phyloP scores from a whole-genome alignment of 2,888 invertebrate genomes.

The Anoplius nigerrimus region DNA sequence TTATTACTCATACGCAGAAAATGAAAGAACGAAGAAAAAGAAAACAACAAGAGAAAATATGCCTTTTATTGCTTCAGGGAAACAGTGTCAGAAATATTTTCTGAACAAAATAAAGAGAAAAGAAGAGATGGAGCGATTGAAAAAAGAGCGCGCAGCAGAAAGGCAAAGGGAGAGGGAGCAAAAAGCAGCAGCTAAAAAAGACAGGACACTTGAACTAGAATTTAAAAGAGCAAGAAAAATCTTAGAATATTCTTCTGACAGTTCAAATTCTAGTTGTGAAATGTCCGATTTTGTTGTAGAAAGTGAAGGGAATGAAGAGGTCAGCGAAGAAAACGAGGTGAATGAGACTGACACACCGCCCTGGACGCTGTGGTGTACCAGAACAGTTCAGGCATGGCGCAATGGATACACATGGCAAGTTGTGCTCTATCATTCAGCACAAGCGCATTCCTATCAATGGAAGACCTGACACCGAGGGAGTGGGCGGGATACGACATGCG shows the following conservation, averaged over 20 bases:
- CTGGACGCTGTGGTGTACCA: no score
- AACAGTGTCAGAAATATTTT: conserved; percentile 43
- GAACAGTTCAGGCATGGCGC: neutral
- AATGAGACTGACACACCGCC: no score
- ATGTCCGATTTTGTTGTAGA: conserved; percentile 17
- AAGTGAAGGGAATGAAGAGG: conserved; percentile 22
- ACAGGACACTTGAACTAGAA: conserved; percentile 9
- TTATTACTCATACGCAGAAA: conserved; percentile 38
- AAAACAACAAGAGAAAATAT: conserved; percentile 40
- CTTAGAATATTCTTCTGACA: conserved; percentile 16
- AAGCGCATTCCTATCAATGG: neutral
- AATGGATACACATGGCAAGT: neutral
- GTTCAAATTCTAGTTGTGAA: conserved; percentile 16
- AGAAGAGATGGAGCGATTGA: conserved; percentile 35
- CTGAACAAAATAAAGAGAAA: conserved; percentile 36
- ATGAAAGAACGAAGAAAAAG: conserved; percentile 25
- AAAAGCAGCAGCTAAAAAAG: conserved; percentile 18
- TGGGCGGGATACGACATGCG: neutral
- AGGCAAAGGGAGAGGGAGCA: conserved; percentile 31
- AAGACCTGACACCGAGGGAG: neutral
- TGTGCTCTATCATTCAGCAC: neutral
- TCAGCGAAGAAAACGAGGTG: conserved; percentile 20
- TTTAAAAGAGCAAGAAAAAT: conserved; percentile 16
- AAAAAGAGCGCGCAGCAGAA: conserved; percentile 38
- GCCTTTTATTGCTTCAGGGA: conserved; percentile 43